Evolutionary conservation across 2,888 invertebrate genomes (phyloP).

Genomic region (Mechanitis mazaeus): DNA sequence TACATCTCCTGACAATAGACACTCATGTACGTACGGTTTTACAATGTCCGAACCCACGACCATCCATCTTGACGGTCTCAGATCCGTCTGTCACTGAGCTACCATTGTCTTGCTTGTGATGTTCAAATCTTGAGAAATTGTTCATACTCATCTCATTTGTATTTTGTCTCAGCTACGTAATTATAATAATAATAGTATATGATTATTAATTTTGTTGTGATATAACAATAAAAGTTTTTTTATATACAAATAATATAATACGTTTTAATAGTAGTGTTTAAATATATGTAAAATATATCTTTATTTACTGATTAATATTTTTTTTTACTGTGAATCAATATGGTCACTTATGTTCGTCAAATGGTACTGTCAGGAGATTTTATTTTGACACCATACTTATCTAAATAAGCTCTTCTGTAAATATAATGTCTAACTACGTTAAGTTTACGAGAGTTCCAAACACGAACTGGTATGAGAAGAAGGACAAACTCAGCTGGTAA

Average conservation of each 20-base stretch:
- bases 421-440: too few species aligned
- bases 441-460: too few species aligned
- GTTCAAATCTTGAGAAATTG: constrained; percentile 8
- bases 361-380: too few species aligned
- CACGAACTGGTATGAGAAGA: too few species aligned
- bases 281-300: too few species aligned
- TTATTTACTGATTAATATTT: too few species aligned
- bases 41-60: constrained; percentile 27
- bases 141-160: constrained; percentile 6
- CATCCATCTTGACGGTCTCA: constrained; percentile 33
- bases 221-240: not conserved
- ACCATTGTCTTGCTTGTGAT: constrained; percentile 8
- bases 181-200: not conserved
- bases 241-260: too few species aligned
- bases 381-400: too few species aligned
- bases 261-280: too few species aligned
- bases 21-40: constrained; percentile 25
- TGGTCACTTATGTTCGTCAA: too few species aligned
- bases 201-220: not conserved
- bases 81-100: constrained; percentile 29
- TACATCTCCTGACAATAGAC: constrained; percentile 26
- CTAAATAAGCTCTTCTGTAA: too few species aligned
- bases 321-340: not conserved
- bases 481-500: too few species aligned
- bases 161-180: not conserved